phyloP scores from a whole-genome alignment of 2,888 invertebrate genomes.

The Empis stercorea region DNA sequence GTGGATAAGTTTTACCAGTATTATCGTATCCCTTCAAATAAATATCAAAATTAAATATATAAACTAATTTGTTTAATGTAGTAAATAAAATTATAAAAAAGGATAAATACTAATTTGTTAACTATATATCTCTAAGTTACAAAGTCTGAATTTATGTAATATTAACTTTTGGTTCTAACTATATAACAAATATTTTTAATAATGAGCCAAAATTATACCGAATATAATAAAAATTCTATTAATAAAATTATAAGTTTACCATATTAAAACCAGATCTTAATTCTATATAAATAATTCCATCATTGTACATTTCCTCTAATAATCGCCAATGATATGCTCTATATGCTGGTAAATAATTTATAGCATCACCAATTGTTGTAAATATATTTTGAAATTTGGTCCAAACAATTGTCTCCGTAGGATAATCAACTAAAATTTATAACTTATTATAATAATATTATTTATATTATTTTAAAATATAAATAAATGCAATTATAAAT shows the following conservation, averaged over 20 bases:
- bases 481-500: constrained; percentile 2
- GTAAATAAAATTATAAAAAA: too few species aligned
- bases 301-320: constrained; percentile 43
- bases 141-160: too few species aligned
- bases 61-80: too few species aligned
- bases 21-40: constrained; percentile 39
- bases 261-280: constrained; percentile 32
- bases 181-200: too few species aligned
- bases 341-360: constrained; percentile 42
- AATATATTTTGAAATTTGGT: constrained; percentile 40
- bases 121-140: too few species aligned
- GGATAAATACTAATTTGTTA: too few species aligned
- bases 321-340: constrained; percentile 42
- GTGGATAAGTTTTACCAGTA: constrained; percentile 39
- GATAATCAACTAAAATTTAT: constrained; percentile 32
- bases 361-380: constrained; percentile 34
- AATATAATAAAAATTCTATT: too few species aligned
- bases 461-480: constrained; percentile 1
- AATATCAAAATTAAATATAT: too few species aligned
- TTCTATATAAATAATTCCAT: constrained; percentile 51
- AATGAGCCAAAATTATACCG: too few species aligned
- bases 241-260: too few species aligned
- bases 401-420: constrained; percentile 37
- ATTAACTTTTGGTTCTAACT: too few species aligned
- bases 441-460: not conserved